Percentiles rank a stretch among this genome's conserved stretches.
Conservation (phyloP, 2,888 invertebrate species). For the Tipula confusa region DNA sequence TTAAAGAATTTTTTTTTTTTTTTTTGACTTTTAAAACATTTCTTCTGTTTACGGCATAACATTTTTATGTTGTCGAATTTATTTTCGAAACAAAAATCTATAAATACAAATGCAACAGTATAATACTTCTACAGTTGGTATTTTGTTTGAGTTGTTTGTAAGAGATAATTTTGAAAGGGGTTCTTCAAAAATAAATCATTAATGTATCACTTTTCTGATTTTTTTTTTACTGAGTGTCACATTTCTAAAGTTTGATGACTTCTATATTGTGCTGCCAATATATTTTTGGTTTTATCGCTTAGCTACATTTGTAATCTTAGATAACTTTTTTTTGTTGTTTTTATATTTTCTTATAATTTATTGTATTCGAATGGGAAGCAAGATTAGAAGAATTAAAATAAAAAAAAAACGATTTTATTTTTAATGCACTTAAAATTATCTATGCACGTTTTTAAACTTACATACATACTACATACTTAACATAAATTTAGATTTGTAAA, state of each 20-base stretch:
- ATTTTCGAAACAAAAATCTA: neutral
- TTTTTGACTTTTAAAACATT: constrained; percentile 3
- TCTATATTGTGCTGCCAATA: neutral
- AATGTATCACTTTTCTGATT: neutral
- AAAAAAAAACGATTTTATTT: no score
- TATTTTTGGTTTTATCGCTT: no score
- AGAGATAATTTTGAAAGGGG: neutral
- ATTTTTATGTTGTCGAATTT: neutral
- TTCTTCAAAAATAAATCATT: neutral
- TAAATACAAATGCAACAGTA: neutral
- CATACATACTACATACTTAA: neutral
- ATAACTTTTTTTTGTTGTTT: neutral
- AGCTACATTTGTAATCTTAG: neutral
- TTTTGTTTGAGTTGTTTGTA: neutral
- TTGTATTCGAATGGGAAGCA: neutral
- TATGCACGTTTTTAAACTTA: neutral
- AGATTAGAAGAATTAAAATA: neutral
- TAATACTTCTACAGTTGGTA: neutral
- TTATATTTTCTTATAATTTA: neutral
- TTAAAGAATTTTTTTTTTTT: neutral
- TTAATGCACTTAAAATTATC: constrained; percentile 12
- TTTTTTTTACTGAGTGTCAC: no score
- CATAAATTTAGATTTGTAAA: neutral
- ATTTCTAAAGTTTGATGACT: neutral
- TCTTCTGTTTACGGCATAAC: constrained; percentile 1